Base-by-base conservation (phyloP, 1,140 invertebrate species). In the Achroia grisella region DNA sequence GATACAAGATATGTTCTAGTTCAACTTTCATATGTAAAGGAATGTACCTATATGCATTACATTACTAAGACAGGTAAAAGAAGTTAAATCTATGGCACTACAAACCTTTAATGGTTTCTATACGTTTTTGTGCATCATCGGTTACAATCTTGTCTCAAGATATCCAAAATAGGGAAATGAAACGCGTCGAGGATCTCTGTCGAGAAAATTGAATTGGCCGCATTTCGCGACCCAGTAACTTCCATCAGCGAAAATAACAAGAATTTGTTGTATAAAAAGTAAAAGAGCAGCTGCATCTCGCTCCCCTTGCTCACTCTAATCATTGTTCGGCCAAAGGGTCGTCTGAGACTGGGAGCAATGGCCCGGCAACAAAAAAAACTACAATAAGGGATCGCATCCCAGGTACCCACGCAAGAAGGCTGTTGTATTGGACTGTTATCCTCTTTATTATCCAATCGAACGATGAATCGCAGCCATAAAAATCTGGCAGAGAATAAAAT, bases 201-300 rank as follows among this genome's bases (percentile, higher is more conserved):
- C 9, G 27, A 36, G 44, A 30, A 48, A 50, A 46, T 43, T 34
- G 42, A 54, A 53, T 48, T 50, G 48, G 39, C 51, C 43, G 43
- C 45, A 51, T 61, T 67, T 60, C 28, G 52, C 60, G 54, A 61
- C 57, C 52, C 49, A 50, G 33, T 63, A 51, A 63, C 66, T 63
- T 72, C 57, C 46, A 62, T 50, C 28, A 44, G 28, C 47, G 48
- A 41, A 64, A 35, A 48, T 64, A 65, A 66, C 48, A 71, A 60
- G 52, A 71, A 63, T 52, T 51, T 53, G 13, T 37, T 29, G 43
- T 57, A 59, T 45, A 57, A 57, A 69, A 73, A 71, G 71, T 65
- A 76, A 78, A 76, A 66, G 70, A 76, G 71, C 80, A 84, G 80
- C 80, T 84, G 80, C 77, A 74, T 70, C 50, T 60, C 48, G 64